These are phyloP conservation scores for Gephyroberyx darwinii DNA, from an alignment of 2,797 vertebrate genomes.

Conservation along the genomic window DNA sequence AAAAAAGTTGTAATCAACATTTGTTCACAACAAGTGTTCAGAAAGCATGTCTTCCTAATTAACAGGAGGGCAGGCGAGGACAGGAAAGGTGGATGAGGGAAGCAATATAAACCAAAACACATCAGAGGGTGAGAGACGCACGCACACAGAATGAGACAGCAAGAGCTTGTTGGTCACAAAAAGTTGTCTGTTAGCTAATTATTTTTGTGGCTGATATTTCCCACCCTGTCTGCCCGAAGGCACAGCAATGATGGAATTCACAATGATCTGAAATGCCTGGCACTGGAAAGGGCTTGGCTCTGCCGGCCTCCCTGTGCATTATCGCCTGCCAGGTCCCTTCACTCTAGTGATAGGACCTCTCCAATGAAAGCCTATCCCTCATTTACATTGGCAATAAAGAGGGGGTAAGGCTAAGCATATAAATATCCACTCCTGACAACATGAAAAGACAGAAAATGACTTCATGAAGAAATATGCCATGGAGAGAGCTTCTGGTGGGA, in stretches of 20 bases:
- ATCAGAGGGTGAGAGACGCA: conserved; percentile 17
- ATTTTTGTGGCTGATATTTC: conserved; percentile 60
- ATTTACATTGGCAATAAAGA: conserved; percentile 62
- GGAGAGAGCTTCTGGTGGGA: conserved; percentile 34
- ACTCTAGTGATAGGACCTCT: conserved; percentile 58
- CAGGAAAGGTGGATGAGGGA: background rate
- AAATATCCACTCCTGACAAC: conserved; percentile 44
- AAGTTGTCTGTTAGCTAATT: conserved; percentile 56
- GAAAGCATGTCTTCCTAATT: conserved; percentile 32
- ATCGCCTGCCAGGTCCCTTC: conserved; percentile 68
- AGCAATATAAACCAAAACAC: background rate
- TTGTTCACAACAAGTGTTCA: background rate
- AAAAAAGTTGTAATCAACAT: conserved; percentile 5
- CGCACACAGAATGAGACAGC: background rate
- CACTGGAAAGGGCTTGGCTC: conserved; percentile 48
- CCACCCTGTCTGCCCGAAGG: conserved; percentile 44
- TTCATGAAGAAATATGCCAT: conserved; percentile 21
- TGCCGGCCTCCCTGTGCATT: conserved; percentile 40
- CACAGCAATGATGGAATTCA: conserved; percentile 65
- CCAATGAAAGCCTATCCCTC: conserved; percentile 64
- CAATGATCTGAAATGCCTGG: conserved; percentile 70
- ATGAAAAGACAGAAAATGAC: conserved; percentile 40
- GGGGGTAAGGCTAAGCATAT: conserved; percentile 46
- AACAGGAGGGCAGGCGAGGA: conserved; percentile 27
- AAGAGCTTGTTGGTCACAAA: conserved; percentile 21